These are phyloP conservation scores for Microhierax caerulescens DNA, from an alignment of 2,797 vertebrate genomes.

Conservation along the genomic window DNA sequence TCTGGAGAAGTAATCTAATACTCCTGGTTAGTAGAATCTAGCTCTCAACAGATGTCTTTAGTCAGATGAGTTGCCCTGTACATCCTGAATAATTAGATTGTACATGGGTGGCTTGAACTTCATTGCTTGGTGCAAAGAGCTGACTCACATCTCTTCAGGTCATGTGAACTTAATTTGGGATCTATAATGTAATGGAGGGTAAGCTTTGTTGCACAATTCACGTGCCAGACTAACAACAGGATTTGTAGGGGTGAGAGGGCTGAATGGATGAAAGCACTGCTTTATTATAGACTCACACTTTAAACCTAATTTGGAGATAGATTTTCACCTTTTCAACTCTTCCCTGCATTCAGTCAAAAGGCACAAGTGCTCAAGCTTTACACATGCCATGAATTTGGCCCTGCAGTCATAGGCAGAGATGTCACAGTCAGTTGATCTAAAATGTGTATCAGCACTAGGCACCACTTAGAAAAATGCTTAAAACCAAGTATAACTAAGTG, in stretches of 20 bases:
- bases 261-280: neutral
- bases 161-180: neutral
- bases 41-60: neutral
- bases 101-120: neutral
- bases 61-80: neutral
- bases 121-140: neutral
- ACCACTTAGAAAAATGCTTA: neutral
- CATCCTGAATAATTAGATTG: constrained; percentile 24
- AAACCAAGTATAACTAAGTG: neutral
- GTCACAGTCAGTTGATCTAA: neutral
- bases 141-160: neutral
- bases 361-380: neutral
- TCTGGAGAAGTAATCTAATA: neutral
- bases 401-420: neutral
- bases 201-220: neutral
- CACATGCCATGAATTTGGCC: neutral
- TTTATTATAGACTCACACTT: neutral
- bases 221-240: neutral
- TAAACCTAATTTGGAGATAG: constrained; percentile 1
- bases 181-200: neutral
- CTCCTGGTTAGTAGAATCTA: neutral
- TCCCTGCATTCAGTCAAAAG: neutral
- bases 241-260: neutral
- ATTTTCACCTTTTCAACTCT: constrained; percentile 33
- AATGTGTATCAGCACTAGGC: neutral